phyloP scores from a whole-genome alignment of 2,113 vertebrate genomes.

The Lophura nycthemera region DNA sequence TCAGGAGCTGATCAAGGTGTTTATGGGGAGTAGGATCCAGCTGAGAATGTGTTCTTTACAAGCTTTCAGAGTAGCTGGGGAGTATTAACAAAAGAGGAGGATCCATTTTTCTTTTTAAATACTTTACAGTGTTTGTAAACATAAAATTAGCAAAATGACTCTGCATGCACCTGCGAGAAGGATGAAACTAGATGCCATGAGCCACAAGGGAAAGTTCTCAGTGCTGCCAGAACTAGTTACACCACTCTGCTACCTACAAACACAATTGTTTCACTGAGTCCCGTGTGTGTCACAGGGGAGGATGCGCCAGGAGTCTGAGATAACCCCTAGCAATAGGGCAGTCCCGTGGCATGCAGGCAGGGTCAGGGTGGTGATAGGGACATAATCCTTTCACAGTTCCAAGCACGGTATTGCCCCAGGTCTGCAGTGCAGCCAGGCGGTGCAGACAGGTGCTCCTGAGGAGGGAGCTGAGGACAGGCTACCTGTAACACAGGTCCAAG shows the following conservation, averaged over 20 bases:
- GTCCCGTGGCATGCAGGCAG: background rate
- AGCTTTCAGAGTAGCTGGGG: background rate
- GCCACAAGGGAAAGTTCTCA: background rate
- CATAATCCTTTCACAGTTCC: background rate
- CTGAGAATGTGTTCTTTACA: background rate
- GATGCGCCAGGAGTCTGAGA: background rate
- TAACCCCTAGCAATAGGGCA: background rate
- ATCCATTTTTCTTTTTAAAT: background rate
- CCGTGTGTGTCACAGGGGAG: accelerated
- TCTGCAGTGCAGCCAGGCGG: background rate
- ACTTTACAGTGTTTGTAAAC: background rate
- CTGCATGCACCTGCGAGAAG: background rate
- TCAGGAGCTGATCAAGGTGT: background rate
- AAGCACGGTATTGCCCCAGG: background rate
- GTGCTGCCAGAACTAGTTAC: background rate
- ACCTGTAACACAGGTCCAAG: background rate
- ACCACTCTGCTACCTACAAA: background rate
- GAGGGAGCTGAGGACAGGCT: background rate
- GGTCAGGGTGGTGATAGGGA: background rate
- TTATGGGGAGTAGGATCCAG: background rate
- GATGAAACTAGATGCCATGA: background rate
- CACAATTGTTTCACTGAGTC: background rate
- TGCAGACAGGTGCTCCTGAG: background rate
- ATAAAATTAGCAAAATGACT: background rate
- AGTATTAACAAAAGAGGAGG: background rate